phyloP scores from a whole-genome alignment of 2,888 invertebrate species.

The Petrolisthes cinctipes region DNA sequence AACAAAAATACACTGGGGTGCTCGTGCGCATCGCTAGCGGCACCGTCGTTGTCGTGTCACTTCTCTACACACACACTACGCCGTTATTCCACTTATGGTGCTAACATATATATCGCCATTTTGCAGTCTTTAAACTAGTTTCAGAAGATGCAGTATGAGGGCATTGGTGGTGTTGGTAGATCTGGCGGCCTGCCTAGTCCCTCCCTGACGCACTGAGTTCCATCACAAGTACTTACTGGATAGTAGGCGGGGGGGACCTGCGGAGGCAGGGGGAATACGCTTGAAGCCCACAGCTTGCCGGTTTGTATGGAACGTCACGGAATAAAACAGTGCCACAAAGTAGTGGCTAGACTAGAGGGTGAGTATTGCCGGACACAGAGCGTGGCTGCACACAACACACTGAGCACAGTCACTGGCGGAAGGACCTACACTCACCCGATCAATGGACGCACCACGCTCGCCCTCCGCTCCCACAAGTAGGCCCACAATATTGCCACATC shows the following conservation, averaged over 20 bases:
- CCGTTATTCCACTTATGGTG: too few relatives aligned
- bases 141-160: too few relatives aligned
- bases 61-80: too few relatives aligned
- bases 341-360: slow-evolving; percentile 63
- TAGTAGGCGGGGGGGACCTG: slow-evolving; percentile 65
- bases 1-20: too few relatives aligned
- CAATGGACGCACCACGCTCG: slow-evolving; percentile 49
- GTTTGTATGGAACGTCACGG: slow-evolving; percentile 57
- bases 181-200: slow-evolving; percentile 47
- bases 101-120: too few relatives aligned
- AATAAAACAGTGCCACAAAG: slow-evolving; percentile 61
- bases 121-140: too few relatives aligned
- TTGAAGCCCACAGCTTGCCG: slow-evolving; percentile 66
- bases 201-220: slow-evolving; percentile 41
- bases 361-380: slow-evolving; percentile 60
- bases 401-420: slow-evolving; percentile 62
- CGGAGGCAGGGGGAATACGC: slow-evolving; percentile 66
- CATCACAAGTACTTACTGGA: slow-evolving; percentile 62
- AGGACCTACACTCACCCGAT: slow-evolving; percentile 51
- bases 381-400: slow-evolving; percentile 60
- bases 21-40: too few relatives aligned
- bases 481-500: slow-evolving; percentile 37
- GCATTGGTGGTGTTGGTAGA: neutral
- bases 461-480: slow-evolving; percentile 54
- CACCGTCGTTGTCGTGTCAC: too few relatives aligned